phyloP scores from a whole-genome alignment of 1,140 invertebrate genomes.

The Trichonephila clavata region DNA sequence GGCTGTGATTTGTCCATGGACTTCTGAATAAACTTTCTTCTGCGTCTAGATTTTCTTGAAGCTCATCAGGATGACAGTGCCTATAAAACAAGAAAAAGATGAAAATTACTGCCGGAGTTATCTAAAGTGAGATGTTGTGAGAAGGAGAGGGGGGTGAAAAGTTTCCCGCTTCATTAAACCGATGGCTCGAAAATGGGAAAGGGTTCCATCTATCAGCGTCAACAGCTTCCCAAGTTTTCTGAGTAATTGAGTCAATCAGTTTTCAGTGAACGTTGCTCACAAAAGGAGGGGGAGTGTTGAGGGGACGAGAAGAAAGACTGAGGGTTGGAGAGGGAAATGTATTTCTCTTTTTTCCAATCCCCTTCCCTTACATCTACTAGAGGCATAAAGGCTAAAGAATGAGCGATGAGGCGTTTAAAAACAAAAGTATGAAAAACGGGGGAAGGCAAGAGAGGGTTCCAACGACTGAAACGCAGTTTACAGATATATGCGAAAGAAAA shows the following conservation, averaged over 20 bases:
- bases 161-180: slow-evolving; percentile 75
- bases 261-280: slow-evolving; percentile 74
- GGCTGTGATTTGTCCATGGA: slow-evolving; percentile 14
- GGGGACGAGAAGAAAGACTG: slow-evolving; percentile 40
- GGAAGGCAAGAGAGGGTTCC: background rate
- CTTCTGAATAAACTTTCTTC: slow-evolving; percentile 1
- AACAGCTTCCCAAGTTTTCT: slow-evolving; percentile 76
- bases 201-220: slow-evolving; percentile 70
- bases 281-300: slow-evolving; percentile 51
- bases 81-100: slow-evolving; percentile 76
- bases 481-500: slow-evolving; percentile 24
- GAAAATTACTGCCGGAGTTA: slow-evolving; percentile 74
- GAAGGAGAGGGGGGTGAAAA: slow-evolving; percentile 42
- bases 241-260: slow-evolving; percentile 77
- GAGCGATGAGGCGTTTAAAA: slow-evolving; percentile 70
- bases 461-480: background rate
- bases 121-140: slow-evolving; percentile 75
- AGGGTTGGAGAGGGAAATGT: slow-evolving; percentile 37
- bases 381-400: slow-evolving; percentile 26
- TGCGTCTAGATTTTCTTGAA: slow-evolving; percentile 25
- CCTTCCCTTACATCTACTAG: slow-evolving; percentile 8
- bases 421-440: slow-evolving; percentile 54
- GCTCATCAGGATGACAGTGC: slow-evolving; percentile 71
- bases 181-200: slow-evolving; percentile 72
- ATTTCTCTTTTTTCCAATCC: slow-evolving; percentile 38